Conservation (phyloP, 2,113 vertebrate species). For the Otocyon megalotis region DNA sequence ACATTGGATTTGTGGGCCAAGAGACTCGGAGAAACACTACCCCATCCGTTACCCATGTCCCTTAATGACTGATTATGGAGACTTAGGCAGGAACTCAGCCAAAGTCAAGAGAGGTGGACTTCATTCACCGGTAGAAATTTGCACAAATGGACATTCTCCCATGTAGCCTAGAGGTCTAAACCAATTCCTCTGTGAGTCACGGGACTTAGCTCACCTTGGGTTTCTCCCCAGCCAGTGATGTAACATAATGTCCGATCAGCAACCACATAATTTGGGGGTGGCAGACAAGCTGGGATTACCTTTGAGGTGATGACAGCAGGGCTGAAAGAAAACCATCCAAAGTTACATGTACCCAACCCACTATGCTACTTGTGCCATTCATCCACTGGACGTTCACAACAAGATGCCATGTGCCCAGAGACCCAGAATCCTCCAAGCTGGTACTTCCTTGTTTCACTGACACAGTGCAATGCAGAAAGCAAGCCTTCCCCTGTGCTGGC, state of each 20-base stretch:
- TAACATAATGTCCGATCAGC: slow-evolving; percentile 92
- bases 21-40: background rate
- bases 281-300: slow-evolving; percentile 93
- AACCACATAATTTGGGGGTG: slow-evolving; percentile 89
- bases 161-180: accelerated
- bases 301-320: slow-evolving; percentile 91
- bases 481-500: no score
- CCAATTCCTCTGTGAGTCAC: no score
- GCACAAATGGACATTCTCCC: background rate
- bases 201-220: slow-evolving; percentile 88
- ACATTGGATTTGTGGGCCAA: background rate
- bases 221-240: slow-evolving; percentile 97
- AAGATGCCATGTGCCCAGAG: accelerated
- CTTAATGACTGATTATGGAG: background rate
- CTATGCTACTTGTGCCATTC: background rate
- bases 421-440: background rate
- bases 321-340: slow-evolving; percentile 84
- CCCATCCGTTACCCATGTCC: accelerated
- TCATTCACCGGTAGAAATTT: accelerated
- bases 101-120: background rate
- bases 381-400: background rate
- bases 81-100: background rate
- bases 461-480: accelerated
- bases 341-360: accelerated
- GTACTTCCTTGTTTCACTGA: background rate